Percentiles rank a stretch among this genome's conserved stretches.
Conservation (phyloP, 2,888 invertebrate genomes). For the Caenorhabditis sp. region DNA sequence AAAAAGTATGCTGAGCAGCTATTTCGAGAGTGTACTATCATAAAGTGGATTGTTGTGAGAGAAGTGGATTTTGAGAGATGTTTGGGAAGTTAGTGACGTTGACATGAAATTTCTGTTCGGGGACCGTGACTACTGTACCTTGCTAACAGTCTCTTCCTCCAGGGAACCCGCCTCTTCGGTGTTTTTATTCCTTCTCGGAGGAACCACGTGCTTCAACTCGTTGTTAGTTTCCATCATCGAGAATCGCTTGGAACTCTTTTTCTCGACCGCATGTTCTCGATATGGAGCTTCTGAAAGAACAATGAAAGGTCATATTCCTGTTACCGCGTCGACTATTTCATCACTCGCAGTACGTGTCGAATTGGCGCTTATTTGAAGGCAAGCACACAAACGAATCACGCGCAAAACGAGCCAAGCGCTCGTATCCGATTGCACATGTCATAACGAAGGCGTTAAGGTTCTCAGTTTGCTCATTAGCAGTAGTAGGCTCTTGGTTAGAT, state of each 20-base stretch:
- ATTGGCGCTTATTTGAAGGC: conserved; percentile 2
- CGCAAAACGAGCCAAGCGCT: conserved; percentile 39
- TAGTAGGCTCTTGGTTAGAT: not conserved
- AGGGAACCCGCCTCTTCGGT: conserved; percentile 27
- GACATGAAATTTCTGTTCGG: no score
- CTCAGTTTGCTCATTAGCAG: conserved; percentile 52
- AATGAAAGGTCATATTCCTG: no score
- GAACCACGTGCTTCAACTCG: conserved; percentile 45
- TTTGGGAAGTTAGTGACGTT: not conserved
- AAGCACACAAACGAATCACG: conserved; percentile 12
- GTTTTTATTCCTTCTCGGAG: conserved; percentile 36
- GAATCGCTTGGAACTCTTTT: conserved; percentile 39
- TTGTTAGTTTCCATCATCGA: conserved; percentile 48
- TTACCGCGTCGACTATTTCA: not conserved
- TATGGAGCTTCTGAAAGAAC: conserved; percentile 40
- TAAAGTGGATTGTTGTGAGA: not conserved
- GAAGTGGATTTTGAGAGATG: not conserved
- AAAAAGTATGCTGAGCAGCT: not conserved
- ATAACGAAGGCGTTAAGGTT: conserved; percentile 44
- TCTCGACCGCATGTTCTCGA: conserved; percentile 46
- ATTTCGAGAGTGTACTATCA: not conserved
- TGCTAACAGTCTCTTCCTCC: conserved; percentile 45
- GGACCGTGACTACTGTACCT: no score
- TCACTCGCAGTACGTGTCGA: conserved; percentile 11
- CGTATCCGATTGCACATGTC: conserved; percentile 45